Base-by-base conservation (phyloP, 2,888 invertebrate species). In the Ophion ellenae region DNA sequence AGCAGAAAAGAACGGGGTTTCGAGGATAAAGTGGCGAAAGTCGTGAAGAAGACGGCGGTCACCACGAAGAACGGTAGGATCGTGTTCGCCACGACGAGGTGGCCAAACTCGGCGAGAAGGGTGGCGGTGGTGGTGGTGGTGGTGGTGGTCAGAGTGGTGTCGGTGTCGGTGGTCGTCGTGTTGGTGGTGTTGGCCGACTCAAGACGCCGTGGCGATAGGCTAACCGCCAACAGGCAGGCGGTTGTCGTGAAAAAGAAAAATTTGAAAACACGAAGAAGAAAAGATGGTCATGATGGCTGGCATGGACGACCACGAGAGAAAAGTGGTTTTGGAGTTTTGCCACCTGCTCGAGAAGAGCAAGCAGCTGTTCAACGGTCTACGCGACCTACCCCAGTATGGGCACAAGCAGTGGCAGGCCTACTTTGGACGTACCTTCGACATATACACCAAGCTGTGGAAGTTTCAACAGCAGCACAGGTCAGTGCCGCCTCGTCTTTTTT, bases 381-480 rank as follows among this genome's bases (percentile, higher is more conserved):
- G 99, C 92, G 99, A 99, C 95, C 95, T 99, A 90, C 99, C 99
- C 61, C 98, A 98, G 94, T 99, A 99, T 95, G 99, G 99, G 20
- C 98, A 99, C 95, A 98, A 98, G 93, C 98, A 99, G 94, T 99
- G 99, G 99, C 99, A 99, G 95, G 97, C 98, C 17, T 99, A 99
- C 94, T 99, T 99, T 94, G 98, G 98, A 32, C 96, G 98, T 90
- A 99, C 99, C 40, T 99, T 99, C 95, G 99, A 99, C 95, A 98
- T 99, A 83, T 99, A 99, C 95, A 99, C 99, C 53, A 98, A 98
- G 94, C 95, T 99, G 83, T 99, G 99, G 99, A 99, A 99, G 94
- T 99, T 98, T 94, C 99, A 99, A 94, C 99, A 99, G 94, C 98
- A 98, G 94, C 98, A 99, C 95, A 96, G 99, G 95, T 96, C 92